Conservation (phyloP, 2,888 invertebrate species). For the Colletes collaris region DNA sequence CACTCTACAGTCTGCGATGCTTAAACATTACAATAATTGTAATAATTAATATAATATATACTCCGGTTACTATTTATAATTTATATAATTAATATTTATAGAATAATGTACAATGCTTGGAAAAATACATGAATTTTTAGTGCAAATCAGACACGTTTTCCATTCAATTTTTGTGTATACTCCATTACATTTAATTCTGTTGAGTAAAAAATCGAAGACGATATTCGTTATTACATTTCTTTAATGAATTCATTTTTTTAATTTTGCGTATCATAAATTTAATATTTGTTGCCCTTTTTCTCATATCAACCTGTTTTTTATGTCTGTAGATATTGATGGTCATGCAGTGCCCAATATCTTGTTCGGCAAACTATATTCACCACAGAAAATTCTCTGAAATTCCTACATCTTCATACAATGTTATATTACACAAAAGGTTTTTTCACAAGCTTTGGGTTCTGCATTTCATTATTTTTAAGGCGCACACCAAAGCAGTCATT, state of each 20-base stretch:
- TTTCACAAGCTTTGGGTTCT: slow-evolving; percentile 65
- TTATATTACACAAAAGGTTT: slow-evolving; percentile 63
- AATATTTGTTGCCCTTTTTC: slow-evolving; percentile 30
- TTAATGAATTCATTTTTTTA: slow-evolving; percentile 27
- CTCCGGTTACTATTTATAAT: slow-evolving; percentile 69
- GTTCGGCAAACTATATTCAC: slow-evolving; percentile 56
- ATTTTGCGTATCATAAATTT: slow-evolving; percentile 31
- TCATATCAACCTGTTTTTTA: slow-evolving; percentile 21
- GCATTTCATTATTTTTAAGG: slow-evolving; percentile 70
- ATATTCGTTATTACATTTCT: slow-evolving; percentile 58
- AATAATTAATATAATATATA: slow-evolving; percentile 66
- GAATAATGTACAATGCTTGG: slow-evolving; percentile 78
- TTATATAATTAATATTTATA: slow-evolving; percentile 76
- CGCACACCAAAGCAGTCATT: slow-evolving; percentile 75
- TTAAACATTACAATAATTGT: slow-evolving; percentile 73
- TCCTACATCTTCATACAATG: slow-evolving; percentile 44
- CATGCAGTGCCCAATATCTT: slow-evolving; percentile 49
- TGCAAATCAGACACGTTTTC: slow-evolving; percentile 73
- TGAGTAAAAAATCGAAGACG: slow-evolving; percentile 64
- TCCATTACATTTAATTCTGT: slow-evolving; percentile 49
- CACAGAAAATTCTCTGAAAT: slow-evolving; percentile 47
- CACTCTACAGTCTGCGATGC: slow-evolving; percentile 69
- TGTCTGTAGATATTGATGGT: slow-evolving; percentile 20
- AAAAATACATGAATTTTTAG: slow-evolving; percentile 79
- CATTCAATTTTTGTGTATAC: slow-evolving; percentile 48